These are phyloP conservation scores for Drosophila pectinifera DNA, from an alignment of 1,140 invertebrate species.

Conservation along the genomic window DNA sequence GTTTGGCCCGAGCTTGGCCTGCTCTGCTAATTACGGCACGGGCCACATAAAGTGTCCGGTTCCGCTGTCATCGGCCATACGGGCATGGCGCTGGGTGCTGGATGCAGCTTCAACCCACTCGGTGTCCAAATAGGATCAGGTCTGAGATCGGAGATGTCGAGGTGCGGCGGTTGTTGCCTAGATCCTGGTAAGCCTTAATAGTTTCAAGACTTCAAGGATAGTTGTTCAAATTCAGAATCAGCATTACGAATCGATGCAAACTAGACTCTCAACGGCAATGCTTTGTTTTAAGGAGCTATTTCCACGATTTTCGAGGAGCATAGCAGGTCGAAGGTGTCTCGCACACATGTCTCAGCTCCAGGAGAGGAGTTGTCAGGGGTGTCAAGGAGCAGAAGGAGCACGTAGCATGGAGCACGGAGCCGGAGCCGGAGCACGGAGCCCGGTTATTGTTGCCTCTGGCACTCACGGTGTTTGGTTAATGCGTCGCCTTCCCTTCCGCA, in stretches of 20 bases:
- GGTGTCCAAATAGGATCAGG: neutral
- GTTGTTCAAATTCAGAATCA: too few relatives aligned
- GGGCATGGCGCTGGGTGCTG: neutral
- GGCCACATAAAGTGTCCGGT: slow-evolving; percentile 35
- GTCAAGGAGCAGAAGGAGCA: neutral
- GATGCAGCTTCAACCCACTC: slow-evolving; percentile 13
- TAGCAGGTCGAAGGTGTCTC: slow-evolving; percentile 11
- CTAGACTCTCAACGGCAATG: neutral
- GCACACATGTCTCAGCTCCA: slow-evolving; percentile 23
- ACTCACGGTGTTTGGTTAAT: slow-evolving; percentile 59
- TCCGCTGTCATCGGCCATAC: slow-evolving; percentile 18
- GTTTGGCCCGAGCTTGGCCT: slow-evolving; percentile 21
- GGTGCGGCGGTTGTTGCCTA: neutral
- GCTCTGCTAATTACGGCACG: slow-evolving; percentile 46
- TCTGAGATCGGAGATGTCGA: neutral
- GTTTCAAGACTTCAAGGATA: neutral
- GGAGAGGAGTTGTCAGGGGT: neutral
- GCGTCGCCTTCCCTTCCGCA: slow-evolving; percentile 20
- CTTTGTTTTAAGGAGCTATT: neutral
- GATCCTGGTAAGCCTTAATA: neutral
- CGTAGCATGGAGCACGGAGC: neutral
- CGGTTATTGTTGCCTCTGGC: slow-evolving; percentile 54
- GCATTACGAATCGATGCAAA: neutral
- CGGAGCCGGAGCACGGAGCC: slow-evolving; percentile 11
- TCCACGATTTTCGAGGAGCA: neutral